Conservation (phyloP, 1,140 invertebrate species). For the Megalopta genalis region DNA sequence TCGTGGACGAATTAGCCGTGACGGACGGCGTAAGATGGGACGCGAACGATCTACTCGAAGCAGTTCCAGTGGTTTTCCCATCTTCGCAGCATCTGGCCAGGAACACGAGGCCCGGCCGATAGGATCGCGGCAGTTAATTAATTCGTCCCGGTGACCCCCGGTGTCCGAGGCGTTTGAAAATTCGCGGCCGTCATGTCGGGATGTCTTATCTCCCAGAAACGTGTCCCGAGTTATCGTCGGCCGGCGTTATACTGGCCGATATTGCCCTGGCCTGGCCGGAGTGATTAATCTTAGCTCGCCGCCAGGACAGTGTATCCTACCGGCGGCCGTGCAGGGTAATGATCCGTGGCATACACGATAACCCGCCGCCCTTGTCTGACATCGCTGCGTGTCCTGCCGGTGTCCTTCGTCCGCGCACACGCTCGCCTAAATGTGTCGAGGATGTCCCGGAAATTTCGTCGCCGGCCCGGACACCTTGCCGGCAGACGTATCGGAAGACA, state of each 20-base stretch:
- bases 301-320: slow-evolving; percentile 53
- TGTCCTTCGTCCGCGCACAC: slow-evolving; percentile 53
- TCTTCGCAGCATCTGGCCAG: not conserved
- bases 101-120: not conserved
- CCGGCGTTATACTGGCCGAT: slow-evolving; percentile 59
- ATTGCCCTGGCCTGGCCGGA: slow-evolving; percentile 59
- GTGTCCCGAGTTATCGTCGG: slow-evolving; percentile 60
- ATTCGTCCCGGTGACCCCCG: not conserved
- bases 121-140: slow-evolving; percentile 44
- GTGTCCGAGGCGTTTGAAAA: slow-evolving; percentile 51
- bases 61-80: not conserved
- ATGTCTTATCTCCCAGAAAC: slow-evolving; percentile 60
- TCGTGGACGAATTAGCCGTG: too few species aligned
- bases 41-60: too few species aligned
- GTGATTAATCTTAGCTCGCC: slow-evolving; percentile 74
- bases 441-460: slow-evolving; percentile 56
- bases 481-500: not conserved
- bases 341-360: slow-evolving; percentile 76
- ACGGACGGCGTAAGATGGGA: too few species aligned
- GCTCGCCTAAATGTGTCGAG: slow-evolving; percentile 55
- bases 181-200: slow-evolving; percentile 45
- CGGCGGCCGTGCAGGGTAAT: slow-evolving; percentile 71
- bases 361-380: slow-evolving; percentile 60
- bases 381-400: slow-evolving; percentile 45
- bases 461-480: slow-evolving; percentile 10